These are phyloP conservation scores for Pomatostomus ruficeps DNA, from an alignment of 2,113 vertebrate genomes.

Conservation along the genomic window DNA sequence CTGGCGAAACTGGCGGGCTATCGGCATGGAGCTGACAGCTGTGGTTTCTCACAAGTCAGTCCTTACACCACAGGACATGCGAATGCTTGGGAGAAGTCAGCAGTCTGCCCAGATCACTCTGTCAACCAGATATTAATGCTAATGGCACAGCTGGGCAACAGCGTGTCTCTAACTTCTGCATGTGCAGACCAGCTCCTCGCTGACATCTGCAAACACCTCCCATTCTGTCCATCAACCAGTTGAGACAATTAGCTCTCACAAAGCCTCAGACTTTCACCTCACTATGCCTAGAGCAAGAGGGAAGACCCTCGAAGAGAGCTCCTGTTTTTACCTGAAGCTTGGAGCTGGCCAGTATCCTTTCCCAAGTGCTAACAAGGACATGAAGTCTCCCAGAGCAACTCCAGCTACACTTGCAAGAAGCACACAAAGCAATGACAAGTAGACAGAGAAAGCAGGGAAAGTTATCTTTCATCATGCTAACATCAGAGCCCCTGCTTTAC, in stretches of 20 bases:
- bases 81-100: background rate
- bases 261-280: background rate
- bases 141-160: background rate
- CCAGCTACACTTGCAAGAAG: background rate
- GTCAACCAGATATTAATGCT: background rate
- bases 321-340: background rate
- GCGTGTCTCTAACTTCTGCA: background rate
- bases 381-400: background rate
- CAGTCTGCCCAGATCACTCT: background rate
- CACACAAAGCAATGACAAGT: background rate
- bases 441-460: background rate
- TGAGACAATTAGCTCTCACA: background rate
- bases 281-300: background rate
- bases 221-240: background rate
- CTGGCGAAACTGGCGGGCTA: background rate
- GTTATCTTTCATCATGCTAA: background rate
- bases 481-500: background rate
- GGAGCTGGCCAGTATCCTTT: background rate
- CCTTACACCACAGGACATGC: background rate
- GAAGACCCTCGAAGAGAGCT: background rate
- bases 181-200: accelerated
- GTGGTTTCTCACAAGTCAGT: conserved; percentile 33
- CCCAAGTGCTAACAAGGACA: background rate
- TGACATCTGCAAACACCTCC: background rate
- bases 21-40: background rate